Base-by-base conservation (phyloP, 2,797 vertebrate genomes). In the Diceros bicornis region DNA sequence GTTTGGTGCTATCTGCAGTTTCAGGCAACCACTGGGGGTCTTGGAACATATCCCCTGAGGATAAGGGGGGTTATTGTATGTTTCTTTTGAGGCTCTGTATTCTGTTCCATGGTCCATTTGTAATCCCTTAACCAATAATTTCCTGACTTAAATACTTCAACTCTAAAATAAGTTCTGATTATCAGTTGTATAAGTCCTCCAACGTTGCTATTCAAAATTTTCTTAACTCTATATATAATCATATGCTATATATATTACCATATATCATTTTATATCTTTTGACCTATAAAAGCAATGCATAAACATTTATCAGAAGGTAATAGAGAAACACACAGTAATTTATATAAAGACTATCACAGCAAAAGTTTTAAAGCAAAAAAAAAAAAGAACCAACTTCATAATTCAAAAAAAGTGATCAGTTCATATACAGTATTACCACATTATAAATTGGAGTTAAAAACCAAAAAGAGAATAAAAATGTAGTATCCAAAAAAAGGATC, bases 181-280 rank as follows among this genome's bases (percentile, higher is more conserved):
- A 57, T 61, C 57, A 69, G 61, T 64, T 68, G 9, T 59, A 5
- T 78, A 79, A 88, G 18, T 27, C 6, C 1, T 68, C 29, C 1
- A 55, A 55, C 27, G 81, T 75, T 71, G 25, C 89, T 79, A 90
- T 59, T 84, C 16, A 91, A 92, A 47, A 74, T 79, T 91, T 64
- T 88, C 71, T 93, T 78, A 93, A 62, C 1, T 34, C n/a, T 29
- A 59, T 34, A 21, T n/a, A 52, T 64, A 77, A 55, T 78, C n/a
- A 50, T 50, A 52, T 52, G 13, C 13, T 52, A 52, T 37, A 64
- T 32, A 27, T 37, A 29, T 13, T 32, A 77, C 32, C 37, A 44
- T n/a, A 59, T 37, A 50, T 74, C 10, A 64, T 37, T 78, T 86
- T 78, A 27, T 61, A 68, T 21, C n/a, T 16, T 34, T 85, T 61